Conservation (phyloP, 2,888 invertebrate species). For the Clanis bilineata region DNA sequence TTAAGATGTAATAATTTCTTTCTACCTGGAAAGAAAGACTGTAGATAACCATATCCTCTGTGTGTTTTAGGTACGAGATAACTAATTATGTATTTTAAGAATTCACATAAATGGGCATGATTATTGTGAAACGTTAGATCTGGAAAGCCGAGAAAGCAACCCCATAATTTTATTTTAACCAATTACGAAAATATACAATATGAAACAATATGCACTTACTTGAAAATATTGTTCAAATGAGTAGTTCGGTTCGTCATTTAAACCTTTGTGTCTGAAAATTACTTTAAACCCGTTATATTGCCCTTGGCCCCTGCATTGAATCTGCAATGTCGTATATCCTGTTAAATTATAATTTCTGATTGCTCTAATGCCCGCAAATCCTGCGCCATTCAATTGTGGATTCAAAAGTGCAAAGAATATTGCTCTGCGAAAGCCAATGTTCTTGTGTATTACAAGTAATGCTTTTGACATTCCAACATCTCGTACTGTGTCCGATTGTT, state of each 20-base stretch:
- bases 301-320: slow-evolving; percentile 83
- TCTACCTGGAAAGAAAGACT: no score
- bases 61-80: no score
- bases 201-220: slow-evolving; percentile 44
- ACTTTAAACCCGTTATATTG: slow-evolving; percentile 83
- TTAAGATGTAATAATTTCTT: no score
- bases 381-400: slow-evolving; percentile 86
- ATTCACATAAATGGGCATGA: no score
- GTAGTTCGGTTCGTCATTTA: slow-evolving; percentile 80
- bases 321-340: slow-evolving; percentile 70
- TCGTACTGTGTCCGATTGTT: slow-evolving; percentile 85
- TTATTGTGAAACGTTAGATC: no score
- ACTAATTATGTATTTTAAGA: no score
- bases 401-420: slow-evolving; percentile 85
- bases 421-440: slow-evolving; percentile 82
- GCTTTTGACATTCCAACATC: slow-evolving; percentile 86
- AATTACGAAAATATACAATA: no score
- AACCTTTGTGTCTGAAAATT: slow-evolving; percentile 80
- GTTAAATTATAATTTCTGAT: slow-evolving; percentile 73
- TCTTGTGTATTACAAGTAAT: slow-evolving; percentile 81
- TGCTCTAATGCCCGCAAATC: slow-evolving; percentile 84
- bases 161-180: no score
- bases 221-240: slow-evolving; percentile 84
- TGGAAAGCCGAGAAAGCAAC: no score
- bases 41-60: no score